A percentile compares a stretch with the other conserved stretches of the same genome.
phyloP scores from a whole-genome alignment of 2,888 invertebrate genomes.

The Augochlorella aurata region DNA sequence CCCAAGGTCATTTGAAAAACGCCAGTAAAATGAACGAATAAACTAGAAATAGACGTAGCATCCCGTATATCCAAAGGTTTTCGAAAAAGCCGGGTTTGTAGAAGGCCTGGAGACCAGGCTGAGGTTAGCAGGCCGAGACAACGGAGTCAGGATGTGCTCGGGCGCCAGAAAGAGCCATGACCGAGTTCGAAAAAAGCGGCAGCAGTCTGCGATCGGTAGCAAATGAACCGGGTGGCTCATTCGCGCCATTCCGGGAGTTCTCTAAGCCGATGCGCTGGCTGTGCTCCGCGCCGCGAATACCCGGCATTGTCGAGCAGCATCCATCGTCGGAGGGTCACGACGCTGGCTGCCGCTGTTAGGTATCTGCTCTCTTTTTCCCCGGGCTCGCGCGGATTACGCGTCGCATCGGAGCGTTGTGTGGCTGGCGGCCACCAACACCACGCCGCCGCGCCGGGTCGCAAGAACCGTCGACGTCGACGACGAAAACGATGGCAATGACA shows the following conservation, averaged over 20 bases:
- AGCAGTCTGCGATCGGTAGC: slow-evolving; percentile 38
- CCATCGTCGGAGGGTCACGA: slow-evolving; percentile 71
- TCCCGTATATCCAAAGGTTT: too few relatives aligned
- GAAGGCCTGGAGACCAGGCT: background rate
- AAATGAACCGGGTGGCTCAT: slow-evolving; percentile 51
- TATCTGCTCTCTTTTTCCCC: slow-evolving; percentile 44
- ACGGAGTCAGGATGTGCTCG: background rate
- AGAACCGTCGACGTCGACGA: slow-evolving; percentile 58
- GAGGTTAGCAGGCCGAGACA: background rate
- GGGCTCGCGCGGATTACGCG: slow-evolving; percentile 54
- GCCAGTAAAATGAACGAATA: too few relatives aligned
- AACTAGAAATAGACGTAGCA: too few relatives aligned
- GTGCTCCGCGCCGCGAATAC: slow-evolving; percentile 34
- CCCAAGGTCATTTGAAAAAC: too few relatives aligned
- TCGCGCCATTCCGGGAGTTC: slow-evolving; percentile 49
- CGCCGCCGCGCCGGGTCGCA: slow-evolving; percentile 38
- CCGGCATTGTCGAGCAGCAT: slow-evolving; percentile 67
- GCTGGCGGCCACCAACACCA: slow-evolving; percentile 56
- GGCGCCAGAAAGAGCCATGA: slow-evolving; percentile 31
- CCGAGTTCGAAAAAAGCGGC: slow-evolving; percentile 34
- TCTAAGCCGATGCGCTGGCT: slow-evolving; percentile 47
- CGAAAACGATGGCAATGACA: slow-evolving; percentile 54
- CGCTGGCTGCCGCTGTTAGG: background rate
- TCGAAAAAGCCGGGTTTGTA: too few relatives aligned
- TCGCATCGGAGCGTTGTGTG: slow-evolving; percentile 46